Percentiles rank a stretch among this genome's conserved stretches.
phyloP scores from a whole-genome alignment of 1,140 invertebrate genomes.

The Drosophila orena region DNA sequence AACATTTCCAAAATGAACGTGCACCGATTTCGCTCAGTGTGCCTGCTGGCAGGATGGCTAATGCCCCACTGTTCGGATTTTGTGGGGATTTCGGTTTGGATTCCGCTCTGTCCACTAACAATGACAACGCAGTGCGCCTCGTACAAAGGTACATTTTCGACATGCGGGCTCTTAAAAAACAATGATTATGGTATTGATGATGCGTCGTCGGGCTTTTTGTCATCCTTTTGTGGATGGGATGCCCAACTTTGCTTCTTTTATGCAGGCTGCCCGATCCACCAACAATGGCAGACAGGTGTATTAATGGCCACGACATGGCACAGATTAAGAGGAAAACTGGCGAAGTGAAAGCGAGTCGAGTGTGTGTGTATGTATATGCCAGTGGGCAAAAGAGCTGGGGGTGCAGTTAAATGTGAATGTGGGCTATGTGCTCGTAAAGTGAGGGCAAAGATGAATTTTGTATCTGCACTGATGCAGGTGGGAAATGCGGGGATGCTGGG shows the following conservation, averaged over 20 bases:
- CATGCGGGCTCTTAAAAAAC: slow-evolving; percentile 35
- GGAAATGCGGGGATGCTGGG: background rate
- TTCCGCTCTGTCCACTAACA: slow-evolving; percentile 14
- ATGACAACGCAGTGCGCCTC: background rate
- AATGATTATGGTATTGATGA: slow-evolving; percentile 42
- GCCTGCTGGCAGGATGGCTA: background rate
- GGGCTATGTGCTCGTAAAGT: background rate
- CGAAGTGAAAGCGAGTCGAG: background rate
- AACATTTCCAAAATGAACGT: background rate
- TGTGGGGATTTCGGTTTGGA: slow-evolving; percentile 26
- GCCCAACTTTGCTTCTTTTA: slow-evolving; percentile 12
- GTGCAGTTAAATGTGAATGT: slow-evolving; percentile 1
- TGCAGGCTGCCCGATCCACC: slow-evolving; percentile 20
- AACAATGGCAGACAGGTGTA: slow-evolving; percentile 30
- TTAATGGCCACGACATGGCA: slow-evolving; percentile 48
- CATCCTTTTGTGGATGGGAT: slow-evolving; percentile 32
- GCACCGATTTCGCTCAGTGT: slow-evolving; percentile 5
- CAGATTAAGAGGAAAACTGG: slow-evolving; percentile 32
- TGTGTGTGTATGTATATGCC: background rate
- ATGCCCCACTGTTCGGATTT: background rate
- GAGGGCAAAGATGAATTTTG: background rate
- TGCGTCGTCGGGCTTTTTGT: slow-evolving; percentile 22
- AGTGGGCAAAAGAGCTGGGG: slow-evolving; percentile 1
- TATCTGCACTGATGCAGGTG: background rate
- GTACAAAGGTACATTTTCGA: slow-evolving; percentile 3